Base-by-base conservation (phyloP, 2,113 vertebrate species). In the Takifugu flavidus region DNA sequence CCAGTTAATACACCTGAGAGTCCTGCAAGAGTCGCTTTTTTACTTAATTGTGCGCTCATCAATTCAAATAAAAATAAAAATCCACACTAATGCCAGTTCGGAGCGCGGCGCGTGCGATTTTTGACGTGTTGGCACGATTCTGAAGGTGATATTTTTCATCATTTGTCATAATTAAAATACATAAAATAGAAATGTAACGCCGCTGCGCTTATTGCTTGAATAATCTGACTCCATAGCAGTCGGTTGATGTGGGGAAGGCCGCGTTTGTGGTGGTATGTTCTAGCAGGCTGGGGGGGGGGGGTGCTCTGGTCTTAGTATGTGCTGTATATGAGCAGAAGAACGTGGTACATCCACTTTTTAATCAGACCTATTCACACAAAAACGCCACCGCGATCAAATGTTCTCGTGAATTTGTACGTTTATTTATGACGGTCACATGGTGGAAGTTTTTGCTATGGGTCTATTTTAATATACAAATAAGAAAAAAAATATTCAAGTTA, bases 221-320 rank as follows among this genome's bases (percentile, higher is more conserved):
- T 70, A 59, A 70, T 79, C 52, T 29, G 28, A 25, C 55, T 74
- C 63, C 10, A 13, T 56, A 50, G 27, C 67, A 42, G 78, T 82
- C 65, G 27, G 47, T 49, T 56, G 25, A 39, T 49, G 53, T 64
- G 73, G 62, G 64, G 49, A 80, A 74, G 77, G 59, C 70, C 84
- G 49, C 45, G 51, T 54, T 72, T 58, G 53, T 79, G 77, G 62
- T 70, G 72, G 74, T 59, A 71, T 85, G 80, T 68, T 45, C 59
- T 56, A 42, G 43, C 56, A 69, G 61, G 8, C 34, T 2, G 34
- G 72, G 80, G 74, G 82, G 8, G 34, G 72, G 80, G 74, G 82
- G 72, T 29, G 65, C 70, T 55, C 67, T 53, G 34, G 50, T 27
- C 53, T 77, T 14, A 39, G 34, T 39, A 39, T 39, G 34, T 25